phyloP scores from a whole-genome alignment of 2,113 vertebrate species.

The Nicator chloris region DNA sequence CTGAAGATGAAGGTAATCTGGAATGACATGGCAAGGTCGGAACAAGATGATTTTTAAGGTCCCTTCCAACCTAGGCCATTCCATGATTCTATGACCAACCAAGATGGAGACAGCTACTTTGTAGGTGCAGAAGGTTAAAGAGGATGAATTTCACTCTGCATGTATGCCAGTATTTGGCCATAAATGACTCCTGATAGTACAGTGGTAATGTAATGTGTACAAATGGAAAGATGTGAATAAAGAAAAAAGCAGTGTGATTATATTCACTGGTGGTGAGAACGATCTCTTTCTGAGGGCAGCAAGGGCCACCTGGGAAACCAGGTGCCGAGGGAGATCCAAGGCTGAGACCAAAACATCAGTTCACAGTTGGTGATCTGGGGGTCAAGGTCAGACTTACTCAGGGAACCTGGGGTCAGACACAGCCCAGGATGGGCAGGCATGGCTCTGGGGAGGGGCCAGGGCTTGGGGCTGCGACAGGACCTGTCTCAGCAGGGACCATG shows the following conservation, averaged over 20 bases:
- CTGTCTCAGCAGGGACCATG: not conserved
- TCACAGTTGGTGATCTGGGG: not conserved
- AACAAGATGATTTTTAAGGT: not conserved
- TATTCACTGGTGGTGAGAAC: not conserved
- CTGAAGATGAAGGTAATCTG: not conserved
- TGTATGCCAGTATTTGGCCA: not conserved
- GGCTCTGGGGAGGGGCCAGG: not conserved
- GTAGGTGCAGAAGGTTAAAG: not conserved
- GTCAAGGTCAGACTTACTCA: not conserved
- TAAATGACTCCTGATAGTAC: not conserved
- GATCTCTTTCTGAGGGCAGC: not conserved
- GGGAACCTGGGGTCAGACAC: not conserved
- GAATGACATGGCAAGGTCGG: not conserved
- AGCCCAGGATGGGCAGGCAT: not conserved
- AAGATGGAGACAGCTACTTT: not conserved
- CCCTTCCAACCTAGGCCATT: not conserved
- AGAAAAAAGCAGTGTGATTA: not conserved
- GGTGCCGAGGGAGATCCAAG: rapidly evolving
- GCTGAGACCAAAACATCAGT: not conserved
- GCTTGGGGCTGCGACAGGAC: rapidly evolving
- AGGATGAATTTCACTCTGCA: not conserved
- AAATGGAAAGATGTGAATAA: not conserved
- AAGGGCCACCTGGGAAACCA: not conserved
- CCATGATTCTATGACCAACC: not conserved
- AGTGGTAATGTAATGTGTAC: not conserved